Evolutionary conservation across 2,888 invertebrate species (phyloP).

Genomic region (Ormyrus pomaceus): DNA sequence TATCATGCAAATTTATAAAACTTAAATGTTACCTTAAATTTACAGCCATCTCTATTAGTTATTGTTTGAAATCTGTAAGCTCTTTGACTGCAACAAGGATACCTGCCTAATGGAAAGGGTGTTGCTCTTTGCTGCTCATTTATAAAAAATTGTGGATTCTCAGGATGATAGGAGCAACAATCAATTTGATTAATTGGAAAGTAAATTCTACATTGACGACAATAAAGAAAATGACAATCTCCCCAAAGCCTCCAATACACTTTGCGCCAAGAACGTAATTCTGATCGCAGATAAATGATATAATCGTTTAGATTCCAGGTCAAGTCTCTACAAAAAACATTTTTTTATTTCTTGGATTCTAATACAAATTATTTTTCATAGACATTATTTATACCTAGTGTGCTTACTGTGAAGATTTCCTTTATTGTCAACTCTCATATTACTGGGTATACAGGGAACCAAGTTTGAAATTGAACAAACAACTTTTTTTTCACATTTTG

Average conservation of each 20-base stretch:
- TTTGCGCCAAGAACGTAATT: conserved; percentile 90
- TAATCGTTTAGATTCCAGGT: conserved; percentile 90
- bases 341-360: conserved; percentile 9
- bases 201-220: conserved; percentile 86
- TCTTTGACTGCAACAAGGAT: conserved; percentile 92
- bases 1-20: neutral
- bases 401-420: conserved; percentile 86
- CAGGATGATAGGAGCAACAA: conserved; percentile 90
- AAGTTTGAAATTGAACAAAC: conserved; percentile 83
- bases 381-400: conserved; percentile 76
- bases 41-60: conserved; percentile 79
- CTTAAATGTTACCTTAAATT: conserved; percentile 66
- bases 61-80: conserved; percentile 88
- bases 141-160: conserved; percentile 85
- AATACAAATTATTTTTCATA: conserved; percentile 14
- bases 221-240: conserved; percentile 90
- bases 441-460: conserved; percentile 84
- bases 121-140: conserved; percentile 82
- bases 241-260: conserved; percentile 98
- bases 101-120: conserved; percentile 84
- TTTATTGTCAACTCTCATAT: conserved; percentile 84
- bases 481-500: conserved; percentile 85
- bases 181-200: conserved; percentile 87
- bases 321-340: conserved; percentile 78
- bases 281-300: conserved; percentile 85